Evolutionary conservation across 2,888 invertebrate species (phyloP).

Genomic region (Nemurella pictetii): DNA sequence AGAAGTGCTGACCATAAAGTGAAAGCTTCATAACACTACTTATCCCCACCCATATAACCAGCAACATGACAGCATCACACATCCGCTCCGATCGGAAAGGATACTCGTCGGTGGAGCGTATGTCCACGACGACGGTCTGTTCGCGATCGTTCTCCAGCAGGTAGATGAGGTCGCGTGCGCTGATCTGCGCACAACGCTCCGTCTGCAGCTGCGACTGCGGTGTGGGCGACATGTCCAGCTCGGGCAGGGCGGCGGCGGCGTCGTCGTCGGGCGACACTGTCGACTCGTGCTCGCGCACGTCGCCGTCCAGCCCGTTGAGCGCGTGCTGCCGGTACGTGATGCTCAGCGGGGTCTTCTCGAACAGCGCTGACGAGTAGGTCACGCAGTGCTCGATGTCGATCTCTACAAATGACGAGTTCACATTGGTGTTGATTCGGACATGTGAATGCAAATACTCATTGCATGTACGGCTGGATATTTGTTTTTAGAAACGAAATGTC

Average conservation of each 20-base stretch:
- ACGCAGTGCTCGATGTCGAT: conserved; percentile 94
- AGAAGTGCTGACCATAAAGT: no score
- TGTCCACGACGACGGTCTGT: conserved; percentile 63
- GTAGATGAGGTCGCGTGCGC: conserved; percentile 79
- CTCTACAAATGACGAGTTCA: conserved; percentile 61
- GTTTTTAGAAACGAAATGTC: no score
- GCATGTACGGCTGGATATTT: no score
- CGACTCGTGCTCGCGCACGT: conserved; percentile 3
- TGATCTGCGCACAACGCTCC: conserved; percentile 82
- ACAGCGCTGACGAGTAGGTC: conserved; percentile 83
- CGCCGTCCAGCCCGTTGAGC: conserved; percentile 37
- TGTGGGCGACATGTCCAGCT: conserved; percentile 67
- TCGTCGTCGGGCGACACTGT: conserved; percentile 24
- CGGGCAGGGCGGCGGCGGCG: not conserved
- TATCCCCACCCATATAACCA: no score
- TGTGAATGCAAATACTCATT: no score
- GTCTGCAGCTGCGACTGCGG: conserved; percentile 68
- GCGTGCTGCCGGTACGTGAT: conserved; percentile 84
- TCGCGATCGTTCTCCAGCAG: conserved; percentile 61
- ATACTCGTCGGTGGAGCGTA: conserved; percentile 66
- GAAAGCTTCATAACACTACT: no score
- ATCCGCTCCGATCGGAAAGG: no score
- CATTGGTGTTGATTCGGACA: no score
- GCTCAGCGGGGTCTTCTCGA: conserved; percentile 82
- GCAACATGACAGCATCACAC: no score